Evolutionary conservation across 2,797 vertebrate genomes (phyloP), one percentile per base, ranked within the genome.

Genomic region (Heliangelus exortis): DNA sequence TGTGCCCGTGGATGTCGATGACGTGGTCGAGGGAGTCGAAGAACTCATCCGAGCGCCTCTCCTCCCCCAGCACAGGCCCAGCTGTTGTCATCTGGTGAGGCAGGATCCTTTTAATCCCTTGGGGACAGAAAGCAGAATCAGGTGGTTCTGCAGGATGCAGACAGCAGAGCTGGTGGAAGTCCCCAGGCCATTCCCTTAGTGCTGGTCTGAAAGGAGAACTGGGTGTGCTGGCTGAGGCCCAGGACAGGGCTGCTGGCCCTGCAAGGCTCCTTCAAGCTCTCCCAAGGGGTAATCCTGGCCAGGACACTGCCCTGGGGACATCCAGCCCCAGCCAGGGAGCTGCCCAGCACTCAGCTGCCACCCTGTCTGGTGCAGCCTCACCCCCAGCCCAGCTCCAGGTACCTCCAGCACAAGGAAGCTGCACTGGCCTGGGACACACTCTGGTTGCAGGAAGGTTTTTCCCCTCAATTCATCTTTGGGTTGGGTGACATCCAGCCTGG

Each of bases 41-140:
- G 96, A 99, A 99, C 95, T 99, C 99, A 1, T 99, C 98, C 0
- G 98, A 98, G 88, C 98, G 98, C 41, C 98, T 98, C 76, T 99
- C 99, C 94, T 99, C 98, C 1, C 99, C 99, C 2, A 99, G 98
- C 47, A 99, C 99, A 0, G 99, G 99, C 61, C 99, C 99, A 0
- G 97, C 98, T 0, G 99, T 99, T 0, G 98, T 99, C 99, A 99
- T 99, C 98, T 99, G 99, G 90, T 99, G 99, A 0, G 99, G 99
- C 90, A 99, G 98, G 96, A 99, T 99, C 90, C 97, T 98, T 94
- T 99, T 99, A 90, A 99, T 99, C 48, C 99, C 99, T 99, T 94
- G 15, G 29, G 28, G 57, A 62, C 80, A 91, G 65, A 54, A 63
- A 87, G 89, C 43, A 82, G 33, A 58, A 15, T 45, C 12, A 81